Base-by-base conservation (phyloP, 1,140 invertebrate species). In the Zaprionus africanus region DNA sequence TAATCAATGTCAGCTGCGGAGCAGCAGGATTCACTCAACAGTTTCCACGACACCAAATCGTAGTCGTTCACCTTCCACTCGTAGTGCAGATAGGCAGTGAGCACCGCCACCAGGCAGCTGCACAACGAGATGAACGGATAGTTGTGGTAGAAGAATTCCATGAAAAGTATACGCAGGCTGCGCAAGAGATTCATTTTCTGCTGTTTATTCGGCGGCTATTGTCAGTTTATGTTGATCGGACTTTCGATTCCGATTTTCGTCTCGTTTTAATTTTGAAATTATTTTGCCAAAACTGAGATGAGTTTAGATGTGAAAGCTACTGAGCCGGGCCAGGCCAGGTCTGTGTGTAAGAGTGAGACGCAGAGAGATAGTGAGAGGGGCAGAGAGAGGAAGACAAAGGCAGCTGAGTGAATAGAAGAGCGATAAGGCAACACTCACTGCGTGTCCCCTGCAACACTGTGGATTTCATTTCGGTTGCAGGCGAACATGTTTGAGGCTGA, bases 41-140 rank as follows among this genome's bases (percentile, higher is more conserved):
- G 61, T 53, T 86, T 91, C 91, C 91, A 92, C 56, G 90, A 82
- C 43, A 92, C 71, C 12, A 92, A 61, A 62, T 92, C 91, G 24
- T 66, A 78, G 19, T 82, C 75, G 38, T 90, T 73, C 22, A 85
- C 70, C 46, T 75, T 74, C 59, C 80, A 81, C 36, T 92, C 90
- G 19, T 90, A 91, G 60, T 92, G 91, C 43, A 92, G 28, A 24
- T 85, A 92, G 34, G 81, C 88, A 1, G 79, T 87, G 1, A 88
- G 1, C 12, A 91, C 31, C 1, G 78, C 62, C 6, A 72, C 75
- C 36, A 79, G 5, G 9, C 86, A 71, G 49, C 80, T 78, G 26
- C 67, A 63, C 12, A 92, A 26, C n/a, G 74, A 78, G 11, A 92
- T 88, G 22, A 58, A 66, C 1, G 84, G 84, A 51, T 92, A 92